These are phyloP conservation scores for Siniperca knerii DNA, from an alignment of 2,113 vertebrate genomes.

Conservation along the genomic window DNA sequence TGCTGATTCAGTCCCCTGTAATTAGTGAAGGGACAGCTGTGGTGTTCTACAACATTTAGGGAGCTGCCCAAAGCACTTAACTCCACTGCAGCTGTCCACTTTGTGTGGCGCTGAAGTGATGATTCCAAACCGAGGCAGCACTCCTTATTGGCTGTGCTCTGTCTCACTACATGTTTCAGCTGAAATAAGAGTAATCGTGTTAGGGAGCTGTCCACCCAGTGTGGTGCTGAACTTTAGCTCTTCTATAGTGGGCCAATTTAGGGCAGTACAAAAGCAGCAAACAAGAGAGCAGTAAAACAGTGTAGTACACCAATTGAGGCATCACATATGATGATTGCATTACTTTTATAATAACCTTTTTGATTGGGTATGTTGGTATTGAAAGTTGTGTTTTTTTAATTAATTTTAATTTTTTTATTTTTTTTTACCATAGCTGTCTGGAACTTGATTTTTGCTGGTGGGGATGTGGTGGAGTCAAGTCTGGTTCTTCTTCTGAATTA, in stretches of 20 bases:
- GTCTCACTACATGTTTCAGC: neutral
- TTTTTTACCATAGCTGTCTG: neutral
- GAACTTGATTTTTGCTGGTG: neutral
- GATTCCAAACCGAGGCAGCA: neutral
- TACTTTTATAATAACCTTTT: neutral
- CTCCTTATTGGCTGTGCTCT: neutral
- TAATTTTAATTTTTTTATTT: neutral
- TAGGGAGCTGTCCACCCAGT: conserved; percentile 22
- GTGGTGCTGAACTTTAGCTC: conserved; percentile 26
- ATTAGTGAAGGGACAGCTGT: conserved; percentile 47
- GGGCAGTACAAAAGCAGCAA: neutral
- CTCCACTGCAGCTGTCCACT: conserved; percentile 38
- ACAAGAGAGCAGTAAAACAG: neutral
- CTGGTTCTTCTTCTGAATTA: neutral
- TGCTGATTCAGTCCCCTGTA: conserved; percentile 1
- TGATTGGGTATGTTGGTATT: neutral
- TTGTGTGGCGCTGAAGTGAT: conserved; percentile 12
- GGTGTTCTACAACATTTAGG: conserved; percentile 37
- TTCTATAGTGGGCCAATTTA: neutral
- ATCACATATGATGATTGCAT: neutral
- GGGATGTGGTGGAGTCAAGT: neutral
- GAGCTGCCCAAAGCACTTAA: conserved; percentile 46
- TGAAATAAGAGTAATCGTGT: conserved; percentile 3
- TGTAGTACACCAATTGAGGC: neutral
- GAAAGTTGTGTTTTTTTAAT: neutral